Evolutionary conservation across 2,113 vertebrate species (phyloP), one percentile per base, ranked within the genome.

Genomic region (Lonchura striata): DNA sequence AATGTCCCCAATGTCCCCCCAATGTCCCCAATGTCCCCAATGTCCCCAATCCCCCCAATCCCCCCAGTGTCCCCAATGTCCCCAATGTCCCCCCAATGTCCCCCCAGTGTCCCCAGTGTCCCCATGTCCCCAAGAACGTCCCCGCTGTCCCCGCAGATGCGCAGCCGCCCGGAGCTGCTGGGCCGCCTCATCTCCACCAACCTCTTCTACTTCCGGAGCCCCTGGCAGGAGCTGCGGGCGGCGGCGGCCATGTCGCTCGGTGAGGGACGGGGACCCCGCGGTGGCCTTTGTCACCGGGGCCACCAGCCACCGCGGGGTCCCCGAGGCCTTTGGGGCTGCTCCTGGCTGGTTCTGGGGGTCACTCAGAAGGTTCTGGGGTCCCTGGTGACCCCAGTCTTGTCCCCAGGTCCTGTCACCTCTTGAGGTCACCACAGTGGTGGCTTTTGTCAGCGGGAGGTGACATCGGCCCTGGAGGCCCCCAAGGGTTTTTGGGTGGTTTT

Each of bases 61-160:
- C 16, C 57, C n/a, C n/a, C 20, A 12, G 1, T 18, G 2, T 2
- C 28, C 28, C 52, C 30, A 12, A 2, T 31, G 30, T 31, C 53
- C 30, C 53, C 11, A 5, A 5, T 53, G 27, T 18, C 52, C 28
- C 28, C 52, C 2, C 0, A n/a, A n/a, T n/a, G n/a, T n/a, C n/a
- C n/a, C n/a, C n/a, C n/a, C n/a, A n/a, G n/a, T n/a, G n/a, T n/a
- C n/a, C n/a, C n/a, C n/a, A n/a, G n/a, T n/a, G n/a, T n/a, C n/a
- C n/a, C n/a, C n/a, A n/a, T 54, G 53, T 54, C 27, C 50, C 50
- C 14, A 9, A n/a, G n/a, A n/a, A 4, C 19, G 52, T 19, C 54
- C 57, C 56, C 10, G 5, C 3, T 24, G 33, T 20, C 33, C 33
- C 47, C 27, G 4, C 66, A 70, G 68, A 52, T 70, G 68, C 70